phyloP scores from a whole-genome alignment of 2,797 vertebrate genomes.

The Pterois miles region DNA sequence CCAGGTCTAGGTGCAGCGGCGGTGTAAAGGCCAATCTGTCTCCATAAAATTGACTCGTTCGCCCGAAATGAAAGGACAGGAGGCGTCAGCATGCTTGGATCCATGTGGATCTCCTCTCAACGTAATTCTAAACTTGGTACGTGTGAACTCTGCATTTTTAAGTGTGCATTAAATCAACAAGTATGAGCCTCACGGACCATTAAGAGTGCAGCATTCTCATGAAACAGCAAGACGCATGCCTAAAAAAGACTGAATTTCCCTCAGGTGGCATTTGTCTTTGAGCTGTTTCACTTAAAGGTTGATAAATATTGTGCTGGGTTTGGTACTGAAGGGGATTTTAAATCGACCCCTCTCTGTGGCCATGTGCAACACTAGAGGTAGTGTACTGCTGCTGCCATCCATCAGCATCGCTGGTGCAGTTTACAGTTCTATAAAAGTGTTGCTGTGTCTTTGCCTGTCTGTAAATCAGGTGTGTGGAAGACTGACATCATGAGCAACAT shows the following conservation, averaged over 20 bases:
- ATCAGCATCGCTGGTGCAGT: conserved; percentile 58
- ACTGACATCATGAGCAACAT: conserved; percentile 65
- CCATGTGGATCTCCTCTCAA: conserved; percentile 31
- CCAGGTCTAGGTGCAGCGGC: conserved; percentile 60
- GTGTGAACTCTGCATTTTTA: conserved; percentile 49
- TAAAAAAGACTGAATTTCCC: conserved; percentile 23
- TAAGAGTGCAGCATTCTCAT: conserved; percentile 24
- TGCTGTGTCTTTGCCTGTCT: conserved; percentile 59
- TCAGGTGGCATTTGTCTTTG: conserved; percentile 46
- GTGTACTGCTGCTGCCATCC: conserved; percentile 55
- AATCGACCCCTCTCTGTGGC: conserved; percentile 26
- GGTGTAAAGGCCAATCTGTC: conserved; percentile 64
- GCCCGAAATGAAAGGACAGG: conserved; percentile 40
- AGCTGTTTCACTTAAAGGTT: conserved; percentile 38
- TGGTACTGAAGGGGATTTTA: conserved; percentile 33
- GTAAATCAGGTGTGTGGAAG: conserved; percentile 69
- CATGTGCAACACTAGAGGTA: conserved; percentile 55
- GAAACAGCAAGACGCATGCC: conserved; percentile 40
- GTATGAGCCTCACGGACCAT: conserved; percentile 51
- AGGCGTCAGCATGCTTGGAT: conserved; percentile 42
- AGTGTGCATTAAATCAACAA: conserved; percentile 67
- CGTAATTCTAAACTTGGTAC: conserved; percentile 7
- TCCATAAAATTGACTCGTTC: conserved; percentile 66
- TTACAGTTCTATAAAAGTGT: conserved; percentile 75
- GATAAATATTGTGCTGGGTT: conserved; percentile 60